Evolutionary conservation across 2,888 invertebrate genomes (phyloP), one percentile per base, ranked within the genome.

Genomic region (Serripes groenlandicus): DNA sequence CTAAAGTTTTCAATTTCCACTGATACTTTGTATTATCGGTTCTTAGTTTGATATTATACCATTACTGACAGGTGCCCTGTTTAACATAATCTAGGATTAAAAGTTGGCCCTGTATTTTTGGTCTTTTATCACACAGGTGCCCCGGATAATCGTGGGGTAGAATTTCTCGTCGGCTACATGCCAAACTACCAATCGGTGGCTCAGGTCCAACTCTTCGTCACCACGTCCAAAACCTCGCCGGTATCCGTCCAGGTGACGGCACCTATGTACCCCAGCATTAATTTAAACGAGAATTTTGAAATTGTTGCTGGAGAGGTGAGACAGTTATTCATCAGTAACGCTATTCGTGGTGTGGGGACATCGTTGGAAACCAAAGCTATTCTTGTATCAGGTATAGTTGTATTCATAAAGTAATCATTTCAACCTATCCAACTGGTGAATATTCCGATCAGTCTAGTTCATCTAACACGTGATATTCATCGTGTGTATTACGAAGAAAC

Each of bases 231-330:
- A n/a, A 73, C 75, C 3, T 60, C 75, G 2, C 42, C 52, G 21
- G 85, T 85, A 2, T 56, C 52, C 23, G 85, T 85, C 21, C 70
- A 72, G 37, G 83, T 89, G n/a, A 78, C 85, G 0, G 72, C 83
- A 1, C 86, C 84, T 1, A 79, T 58, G 52, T 81, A 56, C 30
- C 52, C 79, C 5, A 49, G 68, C 5, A 75, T 80, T 1, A 28
- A 54, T 5, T n/a, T 88, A 1, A 74, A 83, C 49, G 72, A 76
- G 28, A 66, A 70, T 4, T 86, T 88, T 56, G 78, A 77, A 7
- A 81, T 90, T 1, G 77, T 80, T 0, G 80, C 86, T 21, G 89
- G 89, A 4, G 15, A 62, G 7, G 89, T 90, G 0, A 73, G 86
- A 32, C 76, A 81, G 54, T 52, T 88, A 3, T 37, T 52, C 9